phyloP scores from a whole-genome alignment of 2,113 vertebrate species.

The Ranitomeya imitator region DNA sequence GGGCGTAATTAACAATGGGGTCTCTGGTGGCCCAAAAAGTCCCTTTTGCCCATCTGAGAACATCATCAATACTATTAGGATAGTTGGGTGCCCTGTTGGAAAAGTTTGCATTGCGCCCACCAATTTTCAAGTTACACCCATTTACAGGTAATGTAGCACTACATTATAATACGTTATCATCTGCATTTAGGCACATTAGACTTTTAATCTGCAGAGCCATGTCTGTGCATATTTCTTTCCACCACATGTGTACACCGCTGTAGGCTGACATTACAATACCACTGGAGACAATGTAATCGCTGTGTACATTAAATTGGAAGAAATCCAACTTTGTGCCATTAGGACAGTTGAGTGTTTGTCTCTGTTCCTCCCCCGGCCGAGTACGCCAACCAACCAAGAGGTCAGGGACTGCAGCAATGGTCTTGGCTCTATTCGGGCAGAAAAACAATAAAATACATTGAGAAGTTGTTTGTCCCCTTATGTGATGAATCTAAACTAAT shows the following conservation, averaged over 20 bases:
- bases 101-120: no score
- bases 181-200: no score
- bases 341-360: slow-evolving; percentile 13
- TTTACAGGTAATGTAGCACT: neutral
- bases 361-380: neutral
- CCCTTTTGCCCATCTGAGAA: no score
- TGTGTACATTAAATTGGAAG: neutral
- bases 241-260: neutral
- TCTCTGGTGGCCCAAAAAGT: no score
- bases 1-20: no score
- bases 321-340: neutral
- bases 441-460: neutral
- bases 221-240: neutral
- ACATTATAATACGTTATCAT: neutral
- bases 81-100: no score
- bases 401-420: neutral
- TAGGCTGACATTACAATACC: neutral
- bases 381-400: neutral
- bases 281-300: neutral
- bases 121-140: no score
- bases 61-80: no score
- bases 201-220: neutral
- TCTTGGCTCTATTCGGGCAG: neutral
- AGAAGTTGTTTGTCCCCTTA: neutral
- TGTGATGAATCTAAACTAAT: neutral